A percentile compares a stretch with the other conserved stretches of the same genome.
These are phyloP conservation scores for Sminthurinus signatus DNA, from an alignment of 1,140 invertebrate genomes.

Conservation along the genomic window DNA sequence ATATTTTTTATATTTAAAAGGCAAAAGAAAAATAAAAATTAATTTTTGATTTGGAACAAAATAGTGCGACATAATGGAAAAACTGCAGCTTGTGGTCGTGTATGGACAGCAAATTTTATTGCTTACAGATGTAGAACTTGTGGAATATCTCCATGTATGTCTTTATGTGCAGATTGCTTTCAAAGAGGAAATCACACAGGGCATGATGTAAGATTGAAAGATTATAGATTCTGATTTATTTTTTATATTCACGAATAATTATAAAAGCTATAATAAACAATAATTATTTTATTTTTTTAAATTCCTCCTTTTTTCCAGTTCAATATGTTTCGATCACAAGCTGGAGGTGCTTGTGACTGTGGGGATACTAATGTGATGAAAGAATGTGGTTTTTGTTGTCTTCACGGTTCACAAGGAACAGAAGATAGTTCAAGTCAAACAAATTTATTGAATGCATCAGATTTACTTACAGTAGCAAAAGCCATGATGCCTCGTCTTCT, in stretches of 20 bases:
- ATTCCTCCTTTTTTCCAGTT: no score
- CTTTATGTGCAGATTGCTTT: slow-evolving; percentile 95
- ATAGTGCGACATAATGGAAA: slow-evolving; percentile 64
- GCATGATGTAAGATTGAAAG: no score
- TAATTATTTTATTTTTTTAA: no score
- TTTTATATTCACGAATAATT: no score
- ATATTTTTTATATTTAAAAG: no score
- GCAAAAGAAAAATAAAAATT: no score
- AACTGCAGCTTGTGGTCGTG: slow-evolving; percentile 89
- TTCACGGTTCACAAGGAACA: slow-evolving; percentile 10
- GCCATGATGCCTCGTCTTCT: slow-evolving; percentile 88
- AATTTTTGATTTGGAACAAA: no score
- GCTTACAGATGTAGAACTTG: slow-evolving; percentile 95
- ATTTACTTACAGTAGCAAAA: slow-evolving; percentile 75
- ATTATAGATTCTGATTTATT: no score
- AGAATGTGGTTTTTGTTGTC: slow-evolving; percentile 62
- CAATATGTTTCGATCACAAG: slow-evolving; percentile 97
- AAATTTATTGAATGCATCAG: slow-evolving; percentile 44
- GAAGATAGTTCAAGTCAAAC: background rate
- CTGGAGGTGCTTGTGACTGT: slow-evolving; percentile 96
- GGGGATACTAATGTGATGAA: slow-evolving; percentile 95
- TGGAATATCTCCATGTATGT: slow-evolving; percentile 97
- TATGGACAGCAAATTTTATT: slow-evolving; percentile 96
- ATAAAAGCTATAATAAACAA: no score
- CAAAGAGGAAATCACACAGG: no score